phyloP scores from a whole-genome alignment of 1,140 invertebrate species.

The Oedothorax gibbosus region DNA sequence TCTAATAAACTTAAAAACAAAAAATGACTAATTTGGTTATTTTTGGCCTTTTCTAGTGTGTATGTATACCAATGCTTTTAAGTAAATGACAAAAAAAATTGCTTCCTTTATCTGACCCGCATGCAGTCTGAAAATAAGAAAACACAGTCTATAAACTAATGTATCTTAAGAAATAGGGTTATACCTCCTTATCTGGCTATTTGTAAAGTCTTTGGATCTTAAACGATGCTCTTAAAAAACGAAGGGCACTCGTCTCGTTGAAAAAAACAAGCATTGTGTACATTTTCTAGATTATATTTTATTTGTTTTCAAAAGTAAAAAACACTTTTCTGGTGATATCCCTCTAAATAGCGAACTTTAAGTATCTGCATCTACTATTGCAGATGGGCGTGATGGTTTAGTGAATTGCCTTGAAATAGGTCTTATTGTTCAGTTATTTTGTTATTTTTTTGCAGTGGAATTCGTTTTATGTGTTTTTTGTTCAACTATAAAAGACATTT shows the following conservation, averaged over 20 bases:
- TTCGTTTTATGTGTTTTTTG: no score
- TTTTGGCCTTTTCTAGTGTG: no score
- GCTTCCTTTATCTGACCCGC: no score
- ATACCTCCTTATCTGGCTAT: neutral
- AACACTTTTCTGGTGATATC: constrained; percentile 14
- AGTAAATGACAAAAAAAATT: no score
- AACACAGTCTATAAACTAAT: neutral
- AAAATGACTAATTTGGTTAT: no score
- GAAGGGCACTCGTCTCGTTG: constrained; percentile 1
- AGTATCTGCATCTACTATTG: neutral
- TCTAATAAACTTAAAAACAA: no score
- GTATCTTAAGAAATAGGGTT: constrained; percentile 6
- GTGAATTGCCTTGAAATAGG: neutral
- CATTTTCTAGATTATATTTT: constrained; percentile 30
- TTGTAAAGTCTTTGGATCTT: neutral
- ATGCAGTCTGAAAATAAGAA: no score
- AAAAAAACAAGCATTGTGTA: constrained; percentile 15
- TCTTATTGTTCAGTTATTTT: neutral
- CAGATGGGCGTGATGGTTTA: neutral
- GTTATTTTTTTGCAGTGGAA: no score
- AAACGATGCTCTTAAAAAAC: constrained; percentile 19
- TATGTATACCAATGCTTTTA: no score
- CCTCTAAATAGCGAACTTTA: neutral
- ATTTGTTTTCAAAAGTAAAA: constrained; percentile 1
- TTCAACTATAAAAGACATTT: no score